A percentile compares a stretch with the other conserved stretches of the same genome.
phyloP scores from a whole-genome alignment of 2,113 vertebrate genomes.

The Catharus fuscescens region DNA sequence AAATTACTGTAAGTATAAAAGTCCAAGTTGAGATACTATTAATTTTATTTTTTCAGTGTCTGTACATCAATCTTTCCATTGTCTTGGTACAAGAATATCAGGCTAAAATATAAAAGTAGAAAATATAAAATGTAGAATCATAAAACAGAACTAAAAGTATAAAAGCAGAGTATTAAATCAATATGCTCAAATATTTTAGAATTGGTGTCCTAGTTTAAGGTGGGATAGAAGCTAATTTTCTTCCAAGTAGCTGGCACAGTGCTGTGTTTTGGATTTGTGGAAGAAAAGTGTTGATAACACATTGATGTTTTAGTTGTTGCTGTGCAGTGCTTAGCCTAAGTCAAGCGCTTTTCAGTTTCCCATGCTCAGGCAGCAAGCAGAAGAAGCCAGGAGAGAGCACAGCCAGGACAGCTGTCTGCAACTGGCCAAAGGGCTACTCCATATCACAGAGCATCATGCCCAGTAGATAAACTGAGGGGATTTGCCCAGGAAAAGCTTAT shows the following conservation, averaged over 20 bases:
- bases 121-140: neutral
- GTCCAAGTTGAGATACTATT: neutral
- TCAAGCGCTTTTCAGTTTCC: neutral
- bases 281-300: fast-evolving
- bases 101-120: neutral
- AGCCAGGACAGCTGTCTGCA: neutral
- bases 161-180: neutral
- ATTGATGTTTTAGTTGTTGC: neutral
- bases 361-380: neutral
- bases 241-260: neutral
- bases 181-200: neutral
- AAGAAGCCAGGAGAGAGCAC: neutral
- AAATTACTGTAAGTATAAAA: neutral
- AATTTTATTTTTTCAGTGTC: neutral
- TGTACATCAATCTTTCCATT: neutral
- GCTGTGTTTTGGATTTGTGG: neutral
- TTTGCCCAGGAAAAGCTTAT: neutral
- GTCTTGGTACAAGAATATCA: neutral
- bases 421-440: neutral
- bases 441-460: neutral
- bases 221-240: neutral
- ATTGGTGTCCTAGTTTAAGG: neutral
- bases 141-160: neutral
- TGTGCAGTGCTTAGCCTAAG: neutral
- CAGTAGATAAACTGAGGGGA: neutral